Conservation (phyloP, 1,140 invertebrate genomes). For the Stegodyphus dumicola region DNA sequence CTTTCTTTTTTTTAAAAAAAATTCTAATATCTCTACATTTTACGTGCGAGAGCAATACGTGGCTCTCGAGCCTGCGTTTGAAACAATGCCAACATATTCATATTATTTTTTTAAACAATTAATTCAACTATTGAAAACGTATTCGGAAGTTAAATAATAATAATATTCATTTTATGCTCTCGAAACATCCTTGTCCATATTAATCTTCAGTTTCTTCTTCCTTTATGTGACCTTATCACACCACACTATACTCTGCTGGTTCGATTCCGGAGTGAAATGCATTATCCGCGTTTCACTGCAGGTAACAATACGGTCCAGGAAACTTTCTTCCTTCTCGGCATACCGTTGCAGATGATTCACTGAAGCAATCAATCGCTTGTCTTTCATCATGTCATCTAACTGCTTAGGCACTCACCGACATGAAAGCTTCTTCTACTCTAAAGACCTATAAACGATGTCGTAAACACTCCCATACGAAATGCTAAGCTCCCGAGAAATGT, state of each 20-base stretch:
- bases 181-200: no score
- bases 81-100: no score
- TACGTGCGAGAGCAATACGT: no score
- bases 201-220: no score
- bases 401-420: slow-evolving; percentile 15
- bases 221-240: no score
- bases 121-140: no score
- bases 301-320: not conserved
- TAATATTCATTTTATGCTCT: no score
- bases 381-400: slow-evolving; percentile 1
- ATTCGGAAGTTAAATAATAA: no score
- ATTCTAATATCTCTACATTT: no score
- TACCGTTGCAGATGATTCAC: slow-evolving; percentile 11
- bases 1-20: no score
- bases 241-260: slow-evolving; percentile 4
- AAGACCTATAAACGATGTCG: slow-evolving; percentile 1
- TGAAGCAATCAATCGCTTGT: slow-evolving; percentile 10
- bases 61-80: no score
- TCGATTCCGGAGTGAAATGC: slow-evolving; percentile 3
- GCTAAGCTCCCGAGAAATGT: slow-evolving; percentile 2
- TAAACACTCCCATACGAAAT: slow-evolving; percentile 7
- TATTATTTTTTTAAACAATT: no score
- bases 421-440: not conserved
- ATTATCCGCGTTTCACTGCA: not conserved
- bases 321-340: not conserved